Evolutionary conservation across 2,797 vertebrate species (phyloP).

Genomic region (Anas acuta): DNA sequence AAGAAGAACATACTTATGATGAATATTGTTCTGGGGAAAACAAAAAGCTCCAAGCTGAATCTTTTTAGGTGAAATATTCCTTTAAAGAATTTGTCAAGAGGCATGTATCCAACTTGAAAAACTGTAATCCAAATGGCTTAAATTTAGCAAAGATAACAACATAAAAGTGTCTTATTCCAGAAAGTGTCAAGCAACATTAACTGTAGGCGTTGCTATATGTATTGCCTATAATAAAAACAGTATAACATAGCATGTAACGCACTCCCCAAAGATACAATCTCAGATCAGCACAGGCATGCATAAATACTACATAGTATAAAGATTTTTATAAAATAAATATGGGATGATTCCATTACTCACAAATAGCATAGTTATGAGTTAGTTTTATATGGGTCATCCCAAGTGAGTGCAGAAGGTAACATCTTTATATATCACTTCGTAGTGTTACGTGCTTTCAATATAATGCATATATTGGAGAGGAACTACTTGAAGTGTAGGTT

Average conservation of each 20-base stretch:
- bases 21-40: neutral
- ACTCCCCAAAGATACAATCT: neutral
- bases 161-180: neutral
- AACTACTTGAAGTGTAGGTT: neutral
- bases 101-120: neutral
- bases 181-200: fast-evolving
- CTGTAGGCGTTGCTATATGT: neutral
- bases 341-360: neutral
- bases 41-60: neutral
- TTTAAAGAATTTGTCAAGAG: neutral
- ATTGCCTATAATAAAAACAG: neutral
- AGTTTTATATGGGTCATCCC: neutral
- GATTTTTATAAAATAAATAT: neutral
- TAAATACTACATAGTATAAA: neutral
- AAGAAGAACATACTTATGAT: neutral
- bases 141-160: neutral
- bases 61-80: neutral
- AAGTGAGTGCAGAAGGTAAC: neutral
- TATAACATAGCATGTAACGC: neutral
- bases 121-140: neutral
- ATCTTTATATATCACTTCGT: neutral
- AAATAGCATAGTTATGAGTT: neutral
- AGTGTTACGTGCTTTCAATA: neutral
- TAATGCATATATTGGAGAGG: neutral
- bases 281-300: neutral